Conservation (phyloP, 2,113 vertebrate species). For the Dicrurus megarhynchus region DNA sequence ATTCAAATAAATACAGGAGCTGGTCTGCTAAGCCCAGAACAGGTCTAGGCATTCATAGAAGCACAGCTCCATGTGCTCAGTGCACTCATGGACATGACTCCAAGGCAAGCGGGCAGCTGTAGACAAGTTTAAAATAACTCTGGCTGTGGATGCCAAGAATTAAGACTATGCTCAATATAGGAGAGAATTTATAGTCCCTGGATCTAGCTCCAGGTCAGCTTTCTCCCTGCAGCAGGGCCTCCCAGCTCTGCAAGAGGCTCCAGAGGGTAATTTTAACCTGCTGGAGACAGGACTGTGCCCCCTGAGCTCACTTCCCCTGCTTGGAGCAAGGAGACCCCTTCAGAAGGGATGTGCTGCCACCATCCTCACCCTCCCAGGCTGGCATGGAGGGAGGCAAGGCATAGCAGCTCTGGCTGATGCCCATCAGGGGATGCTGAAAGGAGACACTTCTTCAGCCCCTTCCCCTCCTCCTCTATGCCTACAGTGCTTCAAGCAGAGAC, state of each 20-base stretch:
- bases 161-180: neutral
- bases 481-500: neutral
- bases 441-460: neutral
- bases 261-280: neutral
- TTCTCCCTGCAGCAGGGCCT: neutral
- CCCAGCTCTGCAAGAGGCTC: neutral
- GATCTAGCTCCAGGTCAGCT: neutral
- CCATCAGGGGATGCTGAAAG: neutral
- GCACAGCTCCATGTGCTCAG: neutral
- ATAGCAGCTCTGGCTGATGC: neutral
- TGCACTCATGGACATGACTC: neutral
- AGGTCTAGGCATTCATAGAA: neutral
- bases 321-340: neutral
- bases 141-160: constrained; percentile 17
- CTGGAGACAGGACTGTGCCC: neutral
- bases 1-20: neutral
- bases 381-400: neutral
- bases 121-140: constrained; percentile 55
- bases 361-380: neutral
- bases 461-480: neutral
- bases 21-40: neutral
- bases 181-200: neutral
- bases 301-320: neutral
- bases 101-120: constrained; percentile 6
- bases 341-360: neutral